These are phyloP conservation scores for Rhadina sibilatrix DNA, from an alignment of 2,113 vertebrate species.

Conservation along the genomic window DNA sequence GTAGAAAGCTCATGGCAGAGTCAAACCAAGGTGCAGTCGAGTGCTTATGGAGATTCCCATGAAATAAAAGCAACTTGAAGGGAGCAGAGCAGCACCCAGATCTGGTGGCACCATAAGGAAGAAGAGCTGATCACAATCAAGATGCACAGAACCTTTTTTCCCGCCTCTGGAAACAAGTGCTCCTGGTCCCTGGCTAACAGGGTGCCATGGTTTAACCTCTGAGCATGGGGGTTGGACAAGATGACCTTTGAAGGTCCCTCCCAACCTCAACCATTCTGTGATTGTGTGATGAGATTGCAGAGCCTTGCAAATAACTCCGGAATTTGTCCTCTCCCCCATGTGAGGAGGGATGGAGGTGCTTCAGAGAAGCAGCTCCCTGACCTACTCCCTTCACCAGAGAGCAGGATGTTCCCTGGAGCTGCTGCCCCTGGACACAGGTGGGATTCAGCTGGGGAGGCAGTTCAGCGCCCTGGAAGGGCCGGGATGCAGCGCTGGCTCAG, in stretches of 20 bases:
- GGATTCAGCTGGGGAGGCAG: neutral
- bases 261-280: neutral
- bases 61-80: neutral
- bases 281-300: neutral
- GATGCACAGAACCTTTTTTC: neutral
- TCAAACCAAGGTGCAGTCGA: neutral
- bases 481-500: neutral
- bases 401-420: rapidly evolving
- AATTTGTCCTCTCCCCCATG: neutral
- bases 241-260: neutral
- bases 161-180: neutral
- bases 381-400: rapidly evolving
- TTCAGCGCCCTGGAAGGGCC: neutral
- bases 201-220: neutral
- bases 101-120: neutral
- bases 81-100: neutral
- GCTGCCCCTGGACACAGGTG: neutral
- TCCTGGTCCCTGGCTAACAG: neutral
- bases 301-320: neutral
- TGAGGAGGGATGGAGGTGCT: neutral
- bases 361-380: neutral
- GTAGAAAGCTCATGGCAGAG: neutral
- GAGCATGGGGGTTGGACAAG: neutral
- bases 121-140: neutral
- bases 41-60: neutral